A percentile compares a stretch with the other conserved stretches of the same genome.
Evolutionary conservation across 2,113 vertebrate species (phyloP).

Genomic region (Etia nguti): DNA sequence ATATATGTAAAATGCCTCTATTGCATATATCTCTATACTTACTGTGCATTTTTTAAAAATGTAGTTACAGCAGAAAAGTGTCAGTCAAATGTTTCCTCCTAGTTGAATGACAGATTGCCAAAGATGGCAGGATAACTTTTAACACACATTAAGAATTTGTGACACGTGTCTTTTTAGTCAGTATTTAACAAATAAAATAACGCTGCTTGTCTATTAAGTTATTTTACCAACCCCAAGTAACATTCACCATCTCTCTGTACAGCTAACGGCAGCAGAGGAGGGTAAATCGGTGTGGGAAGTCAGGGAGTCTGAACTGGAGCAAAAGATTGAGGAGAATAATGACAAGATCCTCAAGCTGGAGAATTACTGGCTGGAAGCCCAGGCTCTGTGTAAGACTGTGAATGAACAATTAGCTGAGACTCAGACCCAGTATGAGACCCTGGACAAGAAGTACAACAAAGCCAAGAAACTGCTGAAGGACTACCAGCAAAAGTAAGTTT

Average conservation of each 20-base stretch:
- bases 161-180: background rate
- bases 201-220: background rate
- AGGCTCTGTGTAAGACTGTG: conserved; percentile 83
- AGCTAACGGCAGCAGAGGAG: conserved; percentile 77
- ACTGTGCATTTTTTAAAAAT: background rate
- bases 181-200: background rate
- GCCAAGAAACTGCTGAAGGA: conserved; percentile 91
- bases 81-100: background rate
- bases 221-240: background rate
- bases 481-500: conserved; percentile 88
- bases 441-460: conserved; percentile 91
- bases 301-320: conserved; percentile 76
- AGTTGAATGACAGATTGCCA: background rate
- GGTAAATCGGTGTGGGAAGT: conserved; percentile 76
- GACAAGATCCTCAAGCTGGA: conserved; percentile 85
- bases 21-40: background rate
- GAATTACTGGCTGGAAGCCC: conserved; percentile 87
- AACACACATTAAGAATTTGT: background rate
- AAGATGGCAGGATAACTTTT: background rate
- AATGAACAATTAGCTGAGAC: conserved; percentile 85
- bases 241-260: background rate
- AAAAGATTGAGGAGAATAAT: conserved; percentile 79
- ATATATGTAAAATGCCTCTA: too few species aligned
- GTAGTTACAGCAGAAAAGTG: background rate
- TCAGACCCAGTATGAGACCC: conserved; percentile 81